Percentiles rank a stretch among this genome's conserved stretches.
Conservation (phyloP, 2,797 vertebrate genomes). For the Myiothlypis chrysogaster region DNA sequence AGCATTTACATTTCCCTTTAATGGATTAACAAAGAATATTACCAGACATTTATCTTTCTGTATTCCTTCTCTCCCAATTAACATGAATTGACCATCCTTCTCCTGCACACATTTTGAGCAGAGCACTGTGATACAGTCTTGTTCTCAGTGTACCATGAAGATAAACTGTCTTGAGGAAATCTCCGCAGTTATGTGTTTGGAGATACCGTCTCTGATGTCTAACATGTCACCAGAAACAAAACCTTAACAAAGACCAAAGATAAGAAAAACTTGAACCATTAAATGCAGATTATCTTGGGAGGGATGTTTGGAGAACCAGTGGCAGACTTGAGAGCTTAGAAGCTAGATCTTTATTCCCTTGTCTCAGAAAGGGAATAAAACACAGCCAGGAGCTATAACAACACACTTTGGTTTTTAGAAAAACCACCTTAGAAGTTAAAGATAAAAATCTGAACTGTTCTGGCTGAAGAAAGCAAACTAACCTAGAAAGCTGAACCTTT, state of each 20-base stretch:
- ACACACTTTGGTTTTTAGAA: background rate
- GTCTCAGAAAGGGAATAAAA: background rate
- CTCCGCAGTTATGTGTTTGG: background rate
- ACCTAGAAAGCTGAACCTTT: background rate
- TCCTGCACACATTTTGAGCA: background rate
- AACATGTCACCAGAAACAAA: background rate
- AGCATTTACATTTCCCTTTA: background rate
- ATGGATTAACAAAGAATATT: constrained; percentile 23
- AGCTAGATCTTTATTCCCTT: background rate
- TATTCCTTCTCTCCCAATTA: background rate
- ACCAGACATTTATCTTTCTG: background rate
- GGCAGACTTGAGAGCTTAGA: background rate
- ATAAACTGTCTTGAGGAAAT: background rate
- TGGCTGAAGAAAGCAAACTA: background rate
- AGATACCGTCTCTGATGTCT: background rate
- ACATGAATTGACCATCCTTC: background rate
- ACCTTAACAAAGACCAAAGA: background rate
- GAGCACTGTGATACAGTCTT: background rate
- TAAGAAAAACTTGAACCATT: background rate
- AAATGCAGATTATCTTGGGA: background rate
- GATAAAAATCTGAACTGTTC: background rate
- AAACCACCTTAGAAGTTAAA: background rate
- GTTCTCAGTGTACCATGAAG: background rate
- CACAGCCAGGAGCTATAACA: background rate
- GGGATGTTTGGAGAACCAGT: background rate